Base-by-base conservation (phyloP, 2,797 vertebrate species). In the Syngnathus acus region DNA sequence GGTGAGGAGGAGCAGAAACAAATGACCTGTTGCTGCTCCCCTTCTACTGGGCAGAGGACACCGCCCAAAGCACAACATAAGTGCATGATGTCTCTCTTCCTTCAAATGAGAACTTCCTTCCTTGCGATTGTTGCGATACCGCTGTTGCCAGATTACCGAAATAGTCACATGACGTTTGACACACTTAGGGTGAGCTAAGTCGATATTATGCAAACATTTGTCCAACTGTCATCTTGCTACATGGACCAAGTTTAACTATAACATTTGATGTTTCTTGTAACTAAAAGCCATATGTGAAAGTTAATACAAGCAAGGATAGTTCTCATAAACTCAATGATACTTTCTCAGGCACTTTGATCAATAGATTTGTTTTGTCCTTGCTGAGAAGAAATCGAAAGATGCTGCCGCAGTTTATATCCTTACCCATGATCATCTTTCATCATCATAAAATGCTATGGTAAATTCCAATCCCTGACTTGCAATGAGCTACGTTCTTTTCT, bases 391-490 rank as follows among this genome's bases (percentile, higher is more conserved):
- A 60, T 9, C 21, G 37, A 68, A 40, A 61, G 39, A 68, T 55
- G 48, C 64, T 14, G 9, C 63, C 64, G 63, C 72, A 77, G 84
- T 85, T 16, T 54, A 1, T 73, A 78, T 82, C 75, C 82, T 84
- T 78, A 72, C 78, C 81, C 77, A 82, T 85, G 76, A 83, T 85
- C 16, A 16, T 17, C 13, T 47, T 47, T 47, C 43, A 45, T 81
- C 50, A n/a, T 9, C 10, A 78, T 83, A 73, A 75, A 75, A 76
- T 47, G 71, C 80, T 48, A 40, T 65, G 72, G 80, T 72, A 83
- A 80, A 70, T 67, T 67, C 51, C 3, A 43, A 73, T 78, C 71
- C 67, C 82, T 69, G 80, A 79, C 75, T 81, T 38, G 69, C 78
- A 81, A 75, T 82, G 74, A 65, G 74, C 26, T 26, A 65, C 71